phyloP scores from a whole-genome alignment of 1,140 invertebrate species.

The Carcinoscorpius rotundicauda region DNA sequence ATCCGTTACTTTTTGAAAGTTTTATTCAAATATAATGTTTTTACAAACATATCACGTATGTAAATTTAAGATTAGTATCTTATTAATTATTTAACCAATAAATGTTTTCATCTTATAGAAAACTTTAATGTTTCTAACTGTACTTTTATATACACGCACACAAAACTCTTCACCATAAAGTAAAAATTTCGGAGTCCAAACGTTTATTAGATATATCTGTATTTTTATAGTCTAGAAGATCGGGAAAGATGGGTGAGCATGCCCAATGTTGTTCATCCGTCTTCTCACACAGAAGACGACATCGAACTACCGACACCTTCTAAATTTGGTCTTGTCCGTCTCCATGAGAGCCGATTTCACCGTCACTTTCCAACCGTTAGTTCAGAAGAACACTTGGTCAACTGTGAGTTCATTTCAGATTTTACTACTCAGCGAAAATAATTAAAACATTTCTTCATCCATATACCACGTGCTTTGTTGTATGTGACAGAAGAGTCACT shows the following conservation, averaged over 20 bases:
- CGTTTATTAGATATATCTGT: too few relatives aligned
- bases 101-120: too few relatives aligned
- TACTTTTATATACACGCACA: too few relatives aligned
- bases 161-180: too few relatives aligned
- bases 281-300: constrained; percentile 1
- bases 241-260: constrained; percentile 9
- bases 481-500: background rate
- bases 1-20: too few relatives aligned
- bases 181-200: too few relatives aligned
- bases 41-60: too few relatives aligned
- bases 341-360: constrained; percentile 19
- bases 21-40: too few relatives aligned
- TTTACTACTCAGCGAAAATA: background rate
- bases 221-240: too few relatives aligned
- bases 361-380: constrained; percentile 18
- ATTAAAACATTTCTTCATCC: background rate
- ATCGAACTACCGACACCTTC: constrained; percentile 6
- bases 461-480: background rate
- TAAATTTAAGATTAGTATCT: too few relatives aligned
- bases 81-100: too few relatives aligned
- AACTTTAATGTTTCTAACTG: too few relatives aligned
- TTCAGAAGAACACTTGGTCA: constrained; percentile 19
- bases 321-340: constrained; percentile 13
- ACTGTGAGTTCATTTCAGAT: constrained; percentile 15
- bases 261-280: constrained; percentile 13